These are phyloP conservation scores for Orientallactaga sibirica DNA, from an alignment of 2,797 vertebrate genomes.

Conservation along the genomic window DNA sequence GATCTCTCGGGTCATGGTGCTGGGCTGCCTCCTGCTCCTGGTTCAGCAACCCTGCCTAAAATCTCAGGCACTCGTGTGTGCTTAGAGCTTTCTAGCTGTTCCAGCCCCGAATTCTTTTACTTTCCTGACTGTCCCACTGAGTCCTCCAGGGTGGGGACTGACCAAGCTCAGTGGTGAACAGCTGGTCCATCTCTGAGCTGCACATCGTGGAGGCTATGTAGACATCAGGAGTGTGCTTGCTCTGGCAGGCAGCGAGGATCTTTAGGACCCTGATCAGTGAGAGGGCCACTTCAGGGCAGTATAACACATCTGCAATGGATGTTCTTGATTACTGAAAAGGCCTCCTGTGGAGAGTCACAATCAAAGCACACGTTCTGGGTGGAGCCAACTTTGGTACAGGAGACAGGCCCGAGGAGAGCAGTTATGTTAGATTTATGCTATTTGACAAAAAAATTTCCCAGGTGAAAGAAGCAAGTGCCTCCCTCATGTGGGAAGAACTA, in stretches of 20 bases:
- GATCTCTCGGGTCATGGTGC: fast-evolving
- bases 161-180: conserved; percentile 93
- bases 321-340: neutral
- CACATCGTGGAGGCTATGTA: conserved; percentile 92
- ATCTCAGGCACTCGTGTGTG: fast-evolving
- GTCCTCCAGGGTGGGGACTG: conserved; percentile 63
- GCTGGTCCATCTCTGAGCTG: conserved; percentile 90
- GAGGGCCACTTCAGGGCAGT: conserved; percentile 90
- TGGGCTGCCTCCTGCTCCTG: fast-evolving
- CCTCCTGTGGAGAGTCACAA: neutral
- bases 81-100: neutral
- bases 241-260: conserved; percentile 83
- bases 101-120: neutral
- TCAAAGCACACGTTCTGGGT: neutral
- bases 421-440: too few relatives aligned
- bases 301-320: conserved; percentile 92
- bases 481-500: neutral
- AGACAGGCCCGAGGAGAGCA: neutral
- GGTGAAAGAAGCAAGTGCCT: neutral
- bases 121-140: neutral
- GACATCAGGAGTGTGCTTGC: conserved; percentile 83
- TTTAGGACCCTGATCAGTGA: conserved; percentile 89
- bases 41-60: neutral
- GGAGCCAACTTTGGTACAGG: neutral
- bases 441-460: neutral